A percentile compares a stretch with the other conserved stretches of the same genome.
Evolutionary conservation across 92 coral and sea anemone species (phyloP).

Genomic region (Zoanthus sociatus): DNA sequence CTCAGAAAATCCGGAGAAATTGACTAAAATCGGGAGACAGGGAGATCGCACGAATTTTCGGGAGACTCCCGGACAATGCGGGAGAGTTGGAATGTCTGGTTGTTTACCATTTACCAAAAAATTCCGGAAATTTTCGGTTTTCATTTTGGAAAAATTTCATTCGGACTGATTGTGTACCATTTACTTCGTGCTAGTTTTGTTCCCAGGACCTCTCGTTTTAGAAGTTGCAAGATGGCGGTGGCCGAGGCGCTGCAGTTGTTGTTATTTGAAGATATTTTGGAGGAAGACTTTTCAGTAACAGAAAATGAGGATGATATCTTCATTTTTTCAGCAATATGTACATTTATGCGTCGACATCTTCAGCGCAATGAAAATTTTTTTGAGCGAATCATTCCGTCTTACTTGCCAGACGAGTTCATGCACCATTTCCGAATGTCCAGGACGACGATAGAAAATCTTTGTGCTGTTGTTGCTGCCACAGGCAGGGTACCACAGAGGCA

Average conservation of each 20-base stretch:
- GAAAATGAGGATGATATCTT: constrained; percentile 32
- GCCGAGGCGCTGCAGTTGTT: constrained; percentile 37
- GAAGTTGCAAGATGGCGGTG: constrained; percentile 28
- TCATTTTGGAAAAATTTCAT: no score
- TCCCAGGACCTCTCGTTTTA: no score
- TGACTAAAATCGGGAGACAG: constrained; percentile 16
- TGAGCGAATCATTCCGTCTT: constrained; percentile 34
- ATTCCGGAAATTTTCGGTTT: no score
- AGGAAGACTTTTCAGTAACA: constrained; percentile 28
- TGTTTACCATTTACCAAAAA: no score
- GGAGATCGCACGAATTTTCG: constrained; percentile 8
- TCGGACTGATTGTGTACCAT: no score
- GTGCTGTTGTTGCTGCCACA: constrained; percentile 42
- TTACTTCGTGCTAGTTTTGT: no score
- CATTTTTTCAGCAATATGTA: constrained; percentile 34
- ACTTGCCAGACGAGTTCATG: constrained; percentile 38
- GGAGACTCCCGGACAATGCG: constrained; percentile 19
- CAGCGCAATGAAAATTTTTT: constrained; percentile 28
- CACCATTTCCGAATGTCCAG: constrained; percentile 30
- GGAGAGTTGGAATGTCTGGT: background rate
- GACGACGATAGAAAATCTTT: constrained; percentile 19
- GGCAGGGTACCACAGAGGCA: constrained; percentile 26
- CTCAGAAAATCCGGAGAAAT: constrained; percentile 8
- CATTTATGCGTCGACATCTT: constrained; percentile 22
- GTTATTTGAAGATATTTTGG: constrained; percentile 29